phyloP scores from a whole-genome alignment of 2,797 vertebrate genomes.

The Phoxinus dragarum region DNA sequence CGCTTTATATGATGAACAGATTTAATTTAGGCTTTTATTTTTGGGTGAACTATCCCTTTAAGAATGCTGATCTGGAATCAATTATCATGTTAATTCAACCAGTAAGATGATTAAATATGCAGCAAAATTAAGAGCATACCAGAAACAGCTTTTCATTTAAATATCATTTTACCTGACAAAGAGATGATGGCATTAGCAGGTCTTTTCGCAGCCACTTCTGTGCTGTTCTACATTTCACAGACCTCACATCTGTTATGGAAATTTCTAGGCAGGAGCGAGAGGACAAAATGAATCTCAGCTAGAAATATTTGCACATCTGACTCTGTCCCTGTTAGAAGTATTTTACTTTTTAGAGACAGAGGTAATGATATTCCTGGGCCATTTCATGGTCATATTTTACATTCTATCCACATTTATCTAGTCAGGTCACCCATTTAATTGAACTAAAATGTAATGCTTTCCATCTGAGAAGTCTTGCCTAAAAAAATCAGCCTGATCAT shows the following conservation, averaged over 20 bases:
- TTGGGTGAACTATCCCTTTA: neutral
- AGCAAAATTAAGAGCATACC: neutral
- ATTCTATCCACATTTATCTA: constrained; percentile 64
- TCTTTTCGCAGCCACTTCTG: constrained; percentile 57
- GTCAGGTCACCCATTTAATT: constrained; percentile 57
- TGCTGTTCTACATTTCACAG: constrained; percentile 73
- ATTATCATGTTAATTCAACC: neutral
- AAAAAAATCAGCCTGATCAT: constrained; percentile 64
- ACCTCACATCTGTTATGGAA: constrained; percentile 77
- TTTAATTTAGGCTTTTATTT: too few species aligned
- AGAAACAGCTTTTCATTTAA: constrained; percentile 32
- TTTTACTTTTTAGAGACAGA: constrained; percentile 67
- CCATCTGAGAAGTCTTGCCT: constrained; percentile 59
- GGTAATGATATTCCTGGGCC: constrained; percentile 67
- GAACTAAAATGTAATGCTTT: constrained; percentile 63
- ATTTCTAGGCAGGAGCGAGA: constrained; percentile 64
- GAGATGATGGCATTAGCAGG: constrained; percentile 71
- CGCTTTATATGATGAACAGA: too few species aligned
- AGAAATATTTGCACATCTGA: constrained; percentile 74
- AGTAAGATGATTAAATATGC: neutral
- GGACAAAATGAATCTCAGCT: constrained; percentile 73
- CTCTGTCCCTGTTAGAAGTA: constrained; percentile 63
- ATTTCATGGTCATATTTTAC: constrained; percentile 72
- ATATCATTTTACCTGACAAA: constrained; percentile 57
- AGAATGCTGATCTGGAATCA: constrained; percentile 22